Evolutionary conservation across 2,113 vertebrate genomes (phyloP), one percentile per base, ranked within the genome.

Genomic region (Damaliscus lunatus): DNA sequence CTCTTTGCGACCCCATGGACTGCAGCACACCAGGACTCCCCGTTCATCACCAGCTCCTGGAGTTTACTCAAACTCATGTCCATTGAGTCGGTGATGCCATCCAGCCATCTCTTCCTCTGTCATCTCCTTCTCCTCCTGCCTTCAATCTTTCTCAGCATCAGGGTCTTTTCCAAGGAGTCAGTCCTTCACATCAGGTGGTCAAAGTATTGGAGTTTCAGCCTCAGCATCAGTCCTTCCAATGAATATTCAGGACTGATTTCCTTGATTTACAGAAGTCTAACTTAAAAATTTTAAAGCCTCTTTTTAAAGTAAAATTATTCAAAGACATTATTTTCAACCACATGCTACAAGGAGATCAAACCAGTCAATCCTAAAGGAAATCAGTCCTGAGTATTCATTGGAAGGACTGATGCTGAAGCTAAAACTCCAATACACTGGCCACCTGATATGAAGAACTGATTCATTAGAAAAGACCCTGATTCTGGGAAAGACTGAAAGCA

Each of bases 241-340:
- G 17, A 71, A 71, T 71, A 71, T 36, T 71, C n/a, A 71, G 19
- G 64, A 71, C 19, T 71, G 64, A 71, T 71, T 71, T 71, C 17
- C 17, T 71, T 23, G 43, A 94, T 91, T 55, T 82, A 88, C 57
- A 94, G 60, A 91, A 43, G 15, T 40, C 33, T 91, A 43, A 85
- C 90, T 95, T 91, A 88, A 96, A 11, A 90, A 14, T 82, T 82
- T 53, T n/a, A 82, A n/a, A 64, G 10, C 48, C 16, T 43, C 67
- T 90, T 88, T 91, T 78, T n/a, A 40, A 94, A 96, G 78, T 89
- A 67, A 96, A 96, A 87, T 84, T 55, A 96, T 88, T 95, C 48
- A 86, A 84, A 96, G 21, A 89, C 87, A 83, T 78, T 92, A 91
- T 94, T 95, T 93, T 64, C 81, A 88, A 89, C 57, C 16, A 92